These are phyloP conservation scores for Orius insidiosus DNA, from an alignment of 1,140 invertebrate species.

Conservation along the genomic window DNA sequence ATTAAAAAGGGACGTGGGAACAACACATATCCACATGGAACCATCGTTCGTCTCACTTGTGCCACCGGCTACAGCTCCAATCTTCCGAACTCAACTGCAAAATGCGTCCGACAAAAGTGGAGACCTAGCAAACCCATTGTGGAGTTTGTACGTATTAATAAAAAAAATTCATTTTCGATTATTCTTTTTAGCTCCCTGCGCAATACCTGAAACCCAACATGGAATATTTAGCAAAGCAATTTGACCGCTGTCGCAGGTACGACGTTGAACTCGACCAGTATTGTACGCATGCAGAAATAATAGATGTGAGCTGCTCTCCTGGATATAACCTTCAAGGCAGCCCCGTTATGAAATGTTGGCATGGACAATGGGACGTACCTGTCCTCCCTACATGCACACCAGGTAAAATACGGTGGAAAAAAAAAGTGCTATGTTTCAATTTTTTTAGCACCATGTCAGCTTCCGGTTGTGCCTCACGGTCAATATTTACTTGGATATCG, in stretches of 20 bases:
- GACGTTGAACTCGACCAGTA: constrained; percentile 28
- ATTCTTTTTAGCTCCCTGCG: constrained; percentile 41
- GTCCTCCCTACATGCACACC: constrained; percentile 58
- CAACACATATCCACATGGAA: constrained; percentile 29
- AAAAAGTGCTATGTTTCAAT: background rate
- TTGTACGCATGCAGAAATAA: constrained; percentile 34
- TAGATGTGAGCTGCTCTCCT: constrained; percentile 44
- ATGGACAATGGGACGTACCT: constrained; percentile 57
- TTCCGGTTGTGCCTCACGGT: constrained; percentile 50
- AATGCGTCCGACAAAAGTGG: constrained; percentile 62
- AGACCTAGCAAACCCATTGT: constrained; percentile 62
- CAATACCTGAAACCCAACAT: constrained; percentile 40
- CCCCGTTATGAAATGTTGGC: constrained; percentile 51
- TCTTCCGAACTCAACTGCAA: constrained; percentile 54
- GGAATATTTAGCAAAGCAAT: constrained; percentile 34
- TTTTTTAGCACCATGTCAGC: constrained; percentile 40
- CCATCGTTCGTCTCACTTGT: constrained; percentile 30
- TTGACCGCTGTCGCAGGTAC: constrained; percentile 24
- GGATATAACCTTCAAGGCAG: constrained; percentile 52
- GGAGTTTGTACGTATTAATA: constrained; percentile 40
- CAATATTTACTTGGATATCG: constrained; percentile 59
- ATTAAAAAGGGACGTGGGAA: constrained; percentile 42
- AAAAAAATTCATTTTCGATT: constrained; percentile 4
- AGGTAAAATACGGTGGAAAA: constrained; percentile 27
- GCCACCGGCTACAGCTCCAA: constrained; percentile 55